Base-by-base conservation (phyloP, 1,140 invertebrate species). In the Aleiodes sp. region DNA sequence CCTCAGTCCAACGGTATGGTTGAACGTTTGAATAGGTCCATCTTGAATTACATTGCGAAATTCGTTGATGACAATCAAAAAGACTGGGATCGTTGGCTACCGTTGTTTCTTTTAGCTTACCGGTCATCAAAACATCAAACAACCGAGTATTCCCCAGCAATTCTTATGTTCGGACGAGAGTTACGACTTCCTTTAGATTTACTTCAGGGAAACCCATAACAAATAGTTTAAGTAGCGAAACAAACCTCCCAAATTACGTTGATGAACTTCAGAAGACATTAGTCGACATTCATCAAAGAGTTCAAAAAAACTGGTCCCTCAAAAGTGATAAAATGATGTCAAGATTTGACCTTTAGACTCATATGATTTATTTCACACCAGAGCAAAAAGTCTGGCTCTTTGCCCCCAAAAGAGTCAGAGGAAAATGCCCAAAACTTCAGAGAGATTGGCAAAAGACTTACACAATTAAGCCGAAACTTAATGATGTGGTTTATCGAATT, bases 1-100 rank as follows among this genome's bases (percentile, higher is more conserved):
- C 82, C 83, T 2, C 77, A 83, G 65, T 68, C 75, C 0, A 84
- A 84, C 67, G 82, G 80, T 19, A 80, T 82, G 75, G 80, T 85
- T 0, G 82, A 85, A 65, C 35, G 79, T 21, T 79, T 75, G 66
- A 82, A 81, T 29, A 33, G 73, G 16, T 80, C 79, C 0, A 6
- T 41, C 39, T n/a, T n/a, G n/a, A 41, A 41, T 41, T 41, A 41
- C 14, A 8, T 41, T 3, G 39, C 69, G 10, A 65, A 65, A 60
- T 70, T 60, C 10, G 29, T 62, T 0, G 14, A 35, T n/a, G 46
- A 70, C 0, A 60, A 70, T 24, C 60, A 64, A 28, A 56, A 16
- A 57, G 14, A 19, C 14, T 46, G 41, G 41, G 60, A 69, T 39
- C 63, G n/a, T 16, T 70, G 68, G 68, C 33, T 70, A 2, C 68